phyloP scores from a whole-genome alignment of 2,113 vertebrate genomes.

The Nerophis lumbriciformis region DNA sequence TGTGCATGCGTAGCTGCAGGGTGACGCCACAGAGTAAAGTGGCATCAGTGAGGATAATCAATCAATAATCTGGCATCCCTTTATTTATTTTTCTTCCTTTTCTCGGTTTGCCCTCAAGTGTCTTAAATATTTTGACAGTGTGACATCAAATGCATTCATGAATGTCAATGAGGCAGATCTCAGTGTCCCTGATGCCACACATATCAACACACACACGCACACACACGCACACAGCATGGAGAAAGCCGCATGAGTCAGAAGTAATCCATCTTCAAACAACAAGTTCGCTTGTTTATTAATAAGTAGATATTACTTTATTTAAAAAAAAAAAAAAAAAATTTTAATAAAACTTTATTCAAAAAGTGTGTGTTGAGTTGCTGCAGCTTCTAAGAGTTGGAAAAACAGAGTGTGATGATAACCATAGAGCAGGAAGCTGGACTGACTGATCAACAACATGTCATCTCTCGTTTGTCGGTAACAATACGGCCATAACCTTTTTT shows the following conservation, averaged over 20 bases:
- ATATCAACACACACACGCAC: not conserved
- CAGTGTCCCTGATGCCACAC: slow-evolving; percentile 26
- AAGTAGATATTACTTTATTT: slow-evolving; percentile 14
- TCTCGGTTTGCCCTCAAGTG: slow-evolving; percentile 54
- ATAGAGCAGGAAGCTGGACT: no score
- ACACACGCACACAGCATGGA: slow-evolving; percentile 5
- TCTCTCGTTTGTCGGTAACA: no score
- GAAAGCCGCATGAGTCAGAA: slow-evolving; percentile 26
- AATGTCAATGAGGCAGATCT: slow-evolving; percentile 59
- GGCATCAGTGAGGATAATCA: slow-evolving; percentile 40
- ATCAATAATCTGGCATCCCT: slow-evolving; percentile 48
- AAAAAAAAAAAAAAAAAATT: no score
- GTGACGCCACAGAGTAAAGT: slow-evolving; percentile 13
- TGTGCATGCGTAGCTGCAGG: slow-evolving; percentile 18
- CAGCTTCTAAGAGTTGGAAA: slow-evolving; percentile 35
- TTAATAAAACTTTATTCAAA: slow-evolving; percentile 11
- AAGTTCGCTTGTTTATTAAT: slow-evolving; percentile 15
- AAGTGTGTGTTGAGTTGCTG: slow-evolving; percentile 8
- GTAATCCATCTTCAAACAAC: slow-evolving; percentile 28
- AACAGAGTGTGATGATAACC: not conserved
- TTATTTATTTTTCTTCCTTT: slow-evolving; percentile 31
- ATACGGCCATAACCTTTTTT: no score
- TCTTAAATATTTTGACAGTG: slow-evolving; percentile 68
- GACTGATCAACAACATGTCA: no score
- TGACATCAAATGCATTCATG: slow-evolving; percentile 70